Evolutionary conservation across 2,113 vertebrate genomes (phyloP).

Genomic region (Myrmecobius fasciatus): DNA sequence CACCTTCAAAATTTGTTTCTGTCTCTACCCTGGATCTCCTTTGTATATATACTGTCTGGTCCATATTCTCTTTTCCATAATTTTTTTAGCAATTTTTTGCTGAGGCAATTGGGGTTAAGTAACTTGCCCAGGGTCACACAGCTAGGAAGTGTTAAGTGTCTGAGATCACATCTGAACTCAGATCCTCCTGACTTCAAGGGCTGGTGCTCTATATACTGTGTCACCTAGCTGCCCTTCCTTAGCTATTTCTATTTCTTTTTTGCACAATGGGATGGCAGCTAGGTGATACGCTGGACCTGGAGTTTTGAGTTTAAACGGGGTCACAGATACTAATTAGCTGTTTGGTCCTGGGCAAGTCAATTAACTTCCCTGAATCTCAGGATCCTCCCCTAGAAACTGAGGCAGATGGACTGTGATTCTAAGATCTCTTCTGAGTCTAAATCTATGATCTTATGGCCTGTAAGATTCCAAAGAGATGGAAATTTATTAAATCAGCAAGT

Average conservation of each 20-base stretch:
- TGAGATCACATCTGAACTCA: too few species aligned
- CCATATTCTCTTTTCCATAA: not conserved
- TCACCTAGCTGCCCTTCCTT: too few species aligned
- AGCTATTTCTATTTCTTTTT: not conserved
- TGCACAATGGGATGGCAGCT: not conserved
- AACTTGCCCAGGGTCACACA: too few species aligned
- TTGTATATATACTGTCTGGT: not conserved
- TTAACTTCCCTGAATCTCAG: not conserved
- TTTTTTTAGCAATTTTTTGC: too few species aligned
- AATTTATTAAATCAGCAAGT: not conserved
- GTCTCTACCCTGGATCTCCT: not conserved
- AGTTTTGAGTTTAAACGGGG: not conserved
- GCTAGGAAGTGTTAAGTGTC: too few species aligned
- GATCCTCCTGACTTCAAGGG: too few species aligned
- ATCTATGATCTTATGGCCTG: not conserved
- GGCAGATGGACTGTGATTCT: not conserved
- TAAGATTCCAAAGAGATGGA: not conserved
- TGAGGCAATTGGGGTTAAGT: too few species aligned
- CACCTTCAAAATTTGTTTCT: not conserved
- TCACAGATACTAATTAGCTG: not conserved
- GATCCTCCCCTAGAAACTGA: constrained; percentile 37
- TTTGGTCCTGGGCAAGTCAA: not conserved
- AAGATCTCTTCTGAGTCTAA: not conserved
- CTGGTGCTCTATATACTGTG: too few species aligned
- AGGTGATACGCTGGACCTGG: not conserved